Base-by-base conservation (phyloP, 2,888 invertebrate genomes). In the Philereme transversata region DNA sequence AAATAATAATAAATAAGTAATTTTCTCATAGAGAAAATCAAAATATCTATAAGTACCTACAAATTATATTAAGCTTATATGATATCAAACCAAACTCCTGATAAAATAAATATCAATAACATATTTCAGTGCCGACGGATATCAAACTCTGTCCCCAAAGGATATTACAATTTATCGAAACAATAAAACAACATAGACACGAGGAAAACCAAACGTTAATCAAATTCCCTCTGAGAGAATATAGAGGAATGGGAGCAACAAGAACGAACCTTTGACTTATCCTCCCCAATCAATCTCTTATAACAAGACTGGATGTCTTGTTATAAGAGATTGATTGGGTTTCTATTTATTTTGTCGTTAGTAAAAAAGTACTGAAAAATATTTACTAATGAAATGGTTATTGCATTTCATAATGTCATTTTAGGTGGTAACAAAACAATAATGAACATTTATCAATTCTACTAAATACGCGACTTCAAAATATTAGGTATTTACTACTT, bases 141-240 rank as follows among this genome's bases (percentile, higher is more conserved):
- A 68, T 69, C 64, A 65, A 63, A 64, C 59, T 59, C 57, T 67
- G 67, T 68, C 68, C 60, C 65, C 60, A 51, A 53, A 60, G 71
- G 64, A 68, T 65, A 71, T 71, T 66, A 69, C 68, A 69, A 68
- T 69, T 69, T 68, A 69, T 67, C 64, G 60, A 68, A 68, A 65
- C 71, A 67, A 69, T 71, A 69, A 68, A 68, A 69, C 58, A 61
- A 62, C 63, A 60, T 38, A 59, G 58, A 64, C 52, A 69, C 43
- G 60, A 66, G 60, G 65, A 68, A 67, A 65, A 65, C 62, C 57
- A 54, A 65, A 60, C 67, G 67, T 70, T 67, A 68, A 68, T 68
- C 65, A 68, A 67, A 70, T 68, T 62, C 62, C 52, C 57, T 52
- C 57, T n/a, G 10, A 58, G 61, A 22, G 22, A 22, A 22, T 22